These are phyloP conservation scores for Sussaba pulchella DNA, from an alignment of 2,888 invertebrate genomes.

Conservation along the genomic window DNA sequence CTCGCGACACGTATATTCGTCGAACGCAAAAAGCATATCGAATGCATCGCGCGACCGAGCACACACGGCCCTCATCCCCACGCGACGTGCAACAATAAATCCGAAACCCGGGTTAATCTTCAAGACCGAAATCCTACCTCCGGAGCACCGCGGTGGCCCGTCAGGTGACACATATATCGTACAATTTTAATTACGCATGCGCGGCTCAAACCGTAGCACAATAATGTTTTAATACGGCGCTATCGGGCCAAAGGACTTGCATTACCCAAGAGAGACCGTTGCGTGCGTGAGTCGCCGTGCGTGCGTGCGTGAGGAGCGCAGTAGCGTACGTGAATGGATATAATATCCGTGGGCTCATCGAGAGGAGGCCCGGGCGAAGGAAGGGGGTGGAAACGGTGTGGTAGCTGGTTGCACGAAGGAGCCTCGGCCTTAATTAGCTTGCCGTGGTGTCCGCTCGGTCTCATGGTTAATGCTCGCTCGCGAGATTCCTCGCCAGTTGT, in stretches of 20 bases:
- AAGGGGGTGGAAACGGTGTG: slow-evolving; percentile 31
- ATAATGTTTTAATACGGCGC: slow-evolving; percentile 38
- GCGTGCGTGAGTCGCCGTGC: slow-evolving; percentile 39
- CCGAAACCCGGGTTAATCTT: no score
- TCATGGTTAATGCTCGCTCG: slow-evolving; percentile 50
- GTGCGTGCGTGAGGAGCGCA: slow-evolving; percentile 39
- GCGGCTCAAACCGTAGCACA: slow-evolving; percentile 28
- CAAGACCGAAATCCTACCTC: no score
- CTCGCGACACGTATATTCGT: no score
- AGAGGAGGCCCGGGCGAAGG: slow-evolving; percentile 32
- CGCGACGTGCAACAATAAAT: neutral
- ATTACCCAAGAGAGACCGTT: slow-evolving; percentile 53
- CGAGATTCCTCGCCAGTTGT: slow-evolving; percentile 60
- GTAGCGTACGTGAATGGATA: slow-evolving; percentile 64
- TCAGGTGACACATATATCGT: slow-evolving; percentile 43
- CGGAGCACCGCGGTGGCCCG: no score
- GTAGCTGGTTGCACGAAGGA: slow-evolving; percentile 57
- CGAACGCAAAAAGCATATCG: no score
- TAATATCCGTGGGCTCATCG: slow-evolving; percentile 62
- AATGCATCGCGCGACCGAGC: no score
- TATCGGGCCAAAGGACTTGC: slow-evolving; percentile 23
- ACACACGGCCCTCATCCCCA: neutral
- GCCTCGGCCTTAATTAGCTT: slow-evolving; percentile 66
- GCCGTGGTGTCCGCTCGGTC: slow-evolving; percentile 57
- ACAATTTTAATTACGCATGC: slow-evolving; percentile 24